Percentiles rank a stretch among this genome's conserved stretches.
Conservation (phyloP, 2,797 vertebrate genomes). For the Syncerus caffer region DNA sequence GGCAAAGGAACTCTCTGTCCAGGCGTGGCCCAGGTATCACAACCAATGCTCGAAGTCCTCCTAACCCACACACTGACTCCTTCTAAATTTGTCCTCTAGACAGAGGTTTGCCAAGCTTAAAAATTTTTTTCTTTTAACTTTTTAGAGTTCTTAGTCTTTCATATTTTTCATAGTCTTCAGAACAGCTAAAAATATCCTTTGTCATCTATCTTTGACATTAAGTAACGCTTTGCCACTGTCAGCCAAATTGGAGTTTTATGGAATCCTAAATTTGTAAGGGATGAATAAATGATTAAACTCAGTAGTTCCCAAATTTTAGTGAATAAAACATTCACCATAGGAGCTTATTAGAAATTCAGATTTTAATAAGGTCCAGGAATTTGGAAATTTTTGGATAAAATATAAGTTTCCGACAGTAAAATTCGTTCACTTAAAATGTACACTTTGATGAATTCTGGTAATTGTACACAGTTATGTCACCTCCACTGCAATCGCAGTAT, state of each 20-base stretch:
- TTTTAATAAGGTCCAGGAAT: conserved; percentile 21
- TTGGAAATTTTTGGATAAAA: background rate
- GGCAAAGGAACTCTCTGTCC: background rate
- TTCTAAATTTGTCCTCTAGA: background rate
- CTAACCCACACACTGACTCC: background rate
- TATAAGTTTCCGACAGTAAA: background rate
- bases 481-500: background rate
- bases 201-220: conserved; percentile 51
- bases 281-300: conserved; percentile 61
- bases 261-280: conserved; percentile 61
- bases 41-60: background rate
- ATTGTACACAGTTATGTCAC: background rate
- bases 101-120: background rate
- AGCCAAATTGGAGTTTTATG: conserved; percentile 56
- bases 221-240: conserved; percentile 32
- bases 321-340: conserved; percentile 45
- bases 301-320: conserved; percentile 39
- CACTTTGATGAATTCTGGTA: background rate
- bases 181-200: conserved; percentile 60
- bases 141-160: background rate
- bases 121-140: background rate
- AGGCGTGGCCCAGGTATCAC: background rate
- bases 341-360: conserved; percentile 38
- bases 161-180: conserved; percentile 48
- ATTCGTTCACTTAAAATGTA: background rate